Evolutionary conservation across 2,113 vertebrate genomes (phyloP), one percentile per base, ranked within the genome.

Genomic region (Gambusia holbrooki): DNA sequence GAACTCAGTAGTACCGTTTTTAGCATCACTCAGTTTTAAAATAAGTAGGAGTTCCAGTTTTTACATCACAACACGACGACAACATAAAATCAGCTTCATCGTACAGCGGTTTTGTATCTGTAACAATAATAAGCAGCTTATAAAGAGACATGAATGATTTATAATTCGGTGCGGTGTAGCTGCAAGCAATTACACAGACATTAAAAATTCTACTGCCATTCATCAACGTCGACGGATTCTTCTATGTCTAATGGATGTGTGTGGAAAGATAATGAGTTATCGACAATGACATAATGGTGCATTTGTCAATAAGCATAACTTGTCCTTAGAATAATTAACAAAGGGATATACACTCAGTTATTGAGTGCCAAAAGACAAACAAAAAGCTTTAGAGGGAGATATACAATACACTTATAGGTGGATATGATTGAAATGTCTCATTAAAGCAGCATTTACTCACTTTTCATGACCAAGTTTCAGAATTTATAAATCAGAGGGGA

Each of bases 201-300:
- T 66, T 65, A 37, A 54, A 61, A 58, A 54, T 30, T 12, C 48
- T 33, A 2, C 8, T 29, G 62, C 54, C 33, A 66, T 66, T 66
- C 19, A 66, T 66, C 32, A 66, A 19, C 28, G 54, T 28, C 54
- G 5, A 40, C 37, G 66, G 35, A 37, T 64, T 22, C 54, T n/a
- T 66, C 71, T 63, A 28, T 6, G 19, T 48, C 28, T 73, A 29
- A 15, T 45, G 28, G 37, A 8, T 63, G 37, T 17, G 28, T 30
- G 45, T 17, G 28, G 60, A 65, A 64, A 65, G 72, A 64, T 73
- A 74, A 74, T 66, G 63, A 74, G 72, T 66, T 74, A 66, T 66
- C 51, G 62, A 74, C 60, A 63, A 32, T 42, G 25, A 54, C 62
- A 66, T 35, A 45, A 58, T 63, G 33, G 30, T 37, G 32, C 15